Conservation (phyloP, 2,888 invertebrate genomes). For the Chrysolina oricalcia region DNA sequence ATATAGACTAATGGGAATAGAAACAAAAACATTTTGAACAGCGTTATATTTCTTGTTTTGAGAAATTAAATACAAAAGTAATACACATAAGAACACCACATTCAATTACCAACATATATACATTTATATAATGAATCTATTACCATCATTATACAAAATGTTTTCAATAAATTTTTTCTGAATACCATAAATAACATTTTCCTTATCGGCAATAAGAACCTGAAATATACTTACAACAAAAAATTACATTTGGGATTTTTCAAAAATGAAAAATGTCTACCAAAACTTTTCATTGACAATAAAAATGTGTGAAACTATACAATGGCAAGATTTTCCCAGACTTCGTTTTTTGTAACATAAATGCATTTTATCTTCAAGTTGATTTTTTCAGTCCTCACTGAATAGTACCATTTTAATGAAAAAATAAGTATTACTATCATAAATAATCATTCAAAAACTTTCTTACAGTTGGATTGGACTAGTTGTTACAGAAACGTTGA, state of each 20-base stretch:
- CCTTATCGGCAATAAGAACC: too few relatives aligned
- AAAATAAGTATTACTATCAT: too few relatives aligned
- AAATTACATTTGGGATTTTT: too few relatives aligned
- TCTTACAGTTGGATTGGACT: not conserved
- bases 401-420: too few relatives aligned
- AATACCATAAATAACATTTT: not conserved
- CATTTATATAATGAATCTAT: conserved; percentile 5
- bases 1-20: not conserved
- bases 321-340: too few relatives aligned
- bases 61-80: conserved; percentile 32
- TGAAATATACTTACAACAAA: not conserved
- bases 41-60: conserved; percentile 29
- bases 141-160: not conserved
- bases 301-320: too few relatives aligned
- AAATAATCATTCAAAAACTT: too few relatives aligned
- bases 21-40: not conserved
- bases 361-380: too few relatives aligned
- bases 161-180: not conserved
- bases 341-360: too few relatives aligned
- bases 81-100: conserved; percentile 13
- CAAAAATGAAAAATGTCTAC: too few relatives aligned
- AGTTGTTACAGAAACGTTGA: not conserved
- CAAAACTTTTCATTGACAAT: too few relatives aligned
- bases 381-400: too few relatives aligned
- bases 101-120: conserved; percentile 13